Evolutionary conservation across 2,888 invertebrate genomes (phyloP), one percentile per base, ranked within the genome.

Genomic region (Lasiommata megera): DNA sequence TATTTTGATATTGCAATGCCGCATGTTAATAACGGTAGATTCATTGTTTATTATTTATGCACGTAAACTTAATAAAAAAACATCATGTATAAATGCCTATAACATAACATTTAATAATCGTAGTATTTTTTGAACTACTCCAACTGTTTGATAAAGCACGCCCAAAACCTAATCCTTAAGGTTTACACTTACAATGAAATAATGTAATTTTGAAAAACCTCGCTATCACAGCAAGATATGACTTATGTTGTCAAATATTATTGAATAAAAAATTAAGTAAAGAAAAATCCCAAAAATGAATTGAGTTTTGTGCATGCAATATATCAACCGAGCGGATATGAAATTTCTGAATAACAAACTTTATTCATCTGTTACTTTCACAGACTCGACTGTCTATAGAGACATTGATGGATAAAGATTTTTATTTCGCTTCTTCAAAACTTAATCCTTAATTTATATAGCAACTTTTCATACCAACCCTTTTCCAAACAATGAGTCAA

Each of bases 1-100:
- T 43, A 38, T 51, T 59, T 38, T 47, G 34, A 55, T 64, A 73
- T 67, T 82, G 86, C 82, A 80, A 86, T 85, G 85, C 78, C 77
- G 88, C 88, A 89, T 89, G 88, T 73, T 72, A 66, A 56, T 63
- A 76, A 66, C 72, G 74, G 71, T 84, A 87, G 86, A 46, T 78
- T 67, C 74, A 69, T 80, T 58, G 59, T 62, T 57, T 54, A 56
- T 77, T 82, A 77, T 82, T 76, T 88, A 14, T 52, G 88, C 88
- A 89, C 88, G 88, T 76, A 70, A 76, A 77, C 71, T 72, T 68
- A 74, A 57, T 51, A 56, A 40, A 38, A 51, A 28, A 11, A 43
- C 40, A 2, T n/a, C 17, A 23, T 43, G 12, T 18, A 43, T 31
- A 43, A 37, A 37, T 46, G 34, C 46, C 44, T 34, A n/a, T 11